Evolutionary conservation across 23 tunicate genomes (phyloP), one percentile per base, ranked within the genome.

Genomic region (Halocynthia aurantium): DNA sequence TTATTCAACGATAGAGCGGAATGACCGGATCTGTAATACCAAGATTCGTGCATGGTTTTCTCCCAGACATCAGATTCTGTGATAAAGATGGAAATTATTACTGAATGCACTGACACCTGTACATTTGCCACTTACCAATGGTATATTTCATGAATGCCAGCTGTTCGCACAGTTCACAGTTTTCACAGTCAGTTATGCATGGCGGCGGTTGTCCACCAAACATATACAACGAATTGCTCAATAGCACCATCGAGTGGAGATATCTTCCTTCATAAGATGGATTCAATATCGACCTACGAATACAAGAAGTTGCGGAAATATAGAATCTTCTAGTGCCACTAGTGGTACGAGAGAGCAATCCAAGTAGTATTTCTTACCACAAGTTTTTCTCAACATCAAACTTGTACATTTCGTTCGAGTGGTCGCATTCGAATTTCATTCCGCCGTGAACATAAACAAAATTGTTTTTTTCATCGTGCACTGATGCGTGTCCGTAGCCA

Each of bases 401-500:
- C 10, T 19, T 64, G 22, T 50, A 15, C 55, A 74, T 51, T 21
- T 67, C 72, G 22, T 1, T 67, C 18, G 20, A 0, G 49, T 12
- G 4, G 1, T 17, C 40, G 72, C 11, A 11, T 31, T 67, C 21
- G 72, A 21, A 67, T 19, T 19, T 19, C 21, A 71, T 68, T 61
- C 93, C 93, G 18, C 93, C 93, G 40, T 76, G 86, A 22, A 87
- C 67, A 55, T 76, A 87, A 15, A 87, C 55, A 73, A 62, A 20
- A 51, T 87, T 76, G 12, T 19, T 82, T 7, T 57, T 56, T 49
- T 58, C 31, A 52, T 87, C 93, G 15, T 76, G 76, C 56, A 67
- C 83, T 6, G 93, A 87, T 58, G 82, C 93, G 63, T 87, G 93
- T 19, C 74, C 83, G 70, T 81, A 87, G 7, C 79, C 67, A 18